Percentiles rank a stretch among this genome's conserved stretches.
phyloP scores from a whole-genome alignment of 1,140 invertebrate species.

The Propsilocerus akamusi region DNA sequence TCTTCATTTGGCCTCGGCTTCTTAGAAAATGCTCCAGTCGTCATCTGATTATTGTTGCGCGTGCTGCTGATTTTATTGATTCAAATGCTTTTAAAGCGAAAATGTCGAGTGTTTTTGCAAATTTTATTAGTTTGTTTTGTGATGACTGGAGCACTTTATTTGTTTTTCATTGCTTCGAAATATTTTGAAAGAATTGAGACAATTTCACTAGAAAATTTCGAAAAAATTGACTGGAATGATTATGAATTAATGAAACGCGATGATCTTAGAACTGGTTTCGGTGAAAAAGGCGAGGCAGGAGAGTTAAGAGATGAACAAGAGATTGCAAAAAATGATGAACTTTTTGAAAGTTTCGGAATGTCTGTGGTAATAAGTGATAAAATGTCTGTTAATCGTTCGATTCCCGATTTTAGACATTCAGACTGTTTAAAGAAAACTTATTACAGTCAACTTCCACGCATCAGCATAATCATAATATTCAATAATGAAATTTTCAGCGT shows the following conservation, averaged over 20 bases:
- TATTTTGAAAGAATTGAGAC: slow-evolving; percentile 34
- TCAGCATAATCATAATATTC: slow-evolving; percentile 80
- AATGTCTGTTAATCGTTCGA: slow-evolving; percentile 53
- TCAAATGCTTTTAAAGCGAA: neutral
- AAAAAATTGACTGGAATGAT: slow-evolving; percentile 54
- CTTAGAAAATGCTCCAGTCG: too few relatives aligned
- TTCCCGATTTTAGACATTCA: slow-evolving; percentile 54
- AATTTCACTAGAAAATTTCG: slow-evolving; percentile 35
- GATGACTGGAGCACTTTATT: neutral
- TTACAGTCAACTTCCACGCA: slow-evolving; percentile 50
- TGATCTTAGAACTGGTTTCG: slow-evolving; percentile 30
- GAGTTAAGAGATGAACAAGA: slow-evolving; percentile 29
- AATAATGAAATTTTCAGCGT: slow-evolving; percentile 86
- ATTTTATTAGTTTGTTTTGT: neutral
- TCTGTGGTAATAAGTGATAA: slow-evolving; percentile 59
- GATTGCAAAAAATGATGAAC: slow-evolving; percentile 37
- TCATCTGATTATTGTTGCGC: neutral
- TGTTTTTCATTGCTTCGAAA: slow-evolving; percentile 29
- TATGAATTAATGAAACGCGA: slow-evolving; percentile 40
- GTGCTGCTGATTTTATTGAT: neutral
- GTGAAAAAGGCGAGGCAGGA: slow-evolving; percentile 50
- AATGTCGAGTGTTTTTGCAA: neutral
- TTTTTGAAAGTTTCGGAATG: slow-evolving; percentile 63
- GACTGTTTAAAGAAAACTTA: slow-evolving; percentile 85
- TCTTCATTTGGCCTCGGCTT: too few relatives aligned